phyloP scores from a whole-genome alignment of 2,113 vertebrate species.

The Sisor rabdophorus region DNA sequence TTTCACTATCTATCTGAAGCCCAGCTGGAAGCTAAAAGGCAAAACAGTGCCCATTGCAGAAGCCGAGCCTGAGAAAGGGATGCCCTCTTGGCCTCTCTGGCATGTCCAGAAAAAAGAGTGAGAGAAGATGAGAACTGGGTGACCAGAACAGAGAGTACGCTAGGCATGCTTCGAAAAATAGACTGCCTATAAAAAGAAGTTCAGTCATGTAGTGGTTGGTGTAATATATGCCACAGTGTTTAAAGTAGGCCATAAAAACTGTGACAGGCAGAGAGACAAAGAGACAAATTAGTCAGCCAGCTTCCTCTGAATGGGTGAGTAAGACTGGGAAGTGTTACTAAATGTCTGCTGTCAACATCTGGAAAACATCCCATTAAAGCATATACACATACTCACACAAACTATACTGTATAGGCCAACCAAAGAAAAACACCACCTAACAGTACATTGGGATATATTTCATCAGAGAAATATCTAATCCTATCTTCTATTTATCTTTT shows the following conservation, averaged over 20 bases:
- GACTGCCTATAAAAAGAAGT: constrained; percentile 20
- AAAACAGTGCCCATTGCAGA: constrained; percentile 30
- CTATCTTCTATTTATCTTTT: too few species aligned
- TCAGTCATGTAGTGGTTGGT: constrained; percentile 19
- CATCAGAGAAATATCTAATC: too few species aligned
- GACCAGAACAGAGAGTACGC: not conserved
- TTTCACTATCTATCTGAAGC: constrained; percentile 33
- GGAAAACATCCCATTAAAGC: not conserved
- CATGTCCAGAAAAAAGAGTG: constrained; percentile 22
- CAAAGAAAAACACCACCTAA: not conserved
- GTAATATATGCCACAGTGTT: constrained; percentile 13
- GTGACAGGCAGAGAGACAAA: not conserved
- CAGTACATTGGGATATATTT: too few species aligned
- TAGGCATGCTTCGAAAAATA: not conserved
- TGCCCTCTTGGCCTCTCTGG: constrained; percentile 45
- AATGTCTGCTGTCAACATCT: constrained; percentile 15
- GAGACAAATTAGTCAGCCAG: constrained; percentile 25
- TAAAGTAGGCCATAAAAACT: constrained; percentile 32
- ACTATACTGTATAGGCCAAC: not conserved
- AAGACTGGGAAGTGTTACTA: constrained; percentile 23
- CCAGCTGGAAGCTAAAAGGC: constrained; percentile 39
- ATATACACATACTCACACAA: not conserved
- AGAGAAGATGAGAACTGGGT: constrained; percentile 1
- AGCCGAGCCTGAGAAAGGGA: constrained; percentile 49
- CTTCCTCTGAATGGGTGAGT: constrained; percentile 22